Base-by-base conservation (phyloP, 2,113 vertebrate species). In the Castor canadensis region DNA sequence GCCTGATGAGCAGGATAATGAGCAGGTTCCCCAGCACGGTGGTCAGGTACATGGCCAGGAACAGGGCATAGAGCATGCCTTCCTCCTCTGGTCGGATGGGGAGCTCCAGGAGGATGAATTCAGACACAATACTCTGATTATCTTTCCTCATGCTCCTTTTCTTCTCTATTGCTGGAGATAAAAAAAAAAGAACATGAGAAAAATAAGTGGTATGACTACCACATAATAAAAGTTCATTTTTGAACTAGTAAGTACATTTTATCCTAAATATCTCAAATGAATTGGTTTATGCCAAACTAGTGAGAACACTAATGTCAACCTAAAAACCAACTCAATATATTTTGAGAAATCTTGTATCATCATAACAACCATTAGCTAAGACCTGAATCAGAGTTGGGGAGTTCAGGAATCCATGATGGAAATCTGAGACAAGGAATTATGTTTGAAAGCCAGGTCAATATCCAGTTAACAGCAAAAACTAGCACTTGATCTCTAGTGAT, bases 51-150 rank as follows among this genome's bases (percentile, higher is more conserved):
- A n/a, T n/a, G n/a, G n/a, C n/a, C n/a, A n/a, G n/a, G n/a, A n/a
- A n/a, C n/a, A n/a, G n/a, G n/a, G n/a, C n/a, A n/a, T n/a, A n/a
- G n/a, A n/a, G n/a, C n/a, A n/a, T n/a, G n/a, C n/a, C n/a, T n/a
- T n/a, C n/a, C n/a, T n/a, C n/a, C n/a, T n/a, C n/a, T n/a, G n/a
- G n/a, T n/a, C n/a, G n/a, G n/a, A n/a, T n/a, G n/a, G n/a, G n/a
- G n/a, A n/a, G n/a, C n/a, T n/a, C n/a, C n/a, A n/a, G n/a, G 67
- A 96, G 96, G 85, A 97, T 40, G 38, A 97, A 97, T 40, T 95
- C 76, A 2, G 84, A 90, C 19, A 45, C 3, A 0, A 30, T 47
- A 24, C 85, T 96, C 58, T 95, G 84, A 26, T 97, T 97, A 3
- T 73, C 30, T 30, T 4, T 72, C 26, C 19, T 84, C 85, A 94